Evolutionary conservation across 2,797 vertebrate species (phyloP), one percentile per base, ranked within the genome.

Genomic region (Myripristis jacobus): DNA sequence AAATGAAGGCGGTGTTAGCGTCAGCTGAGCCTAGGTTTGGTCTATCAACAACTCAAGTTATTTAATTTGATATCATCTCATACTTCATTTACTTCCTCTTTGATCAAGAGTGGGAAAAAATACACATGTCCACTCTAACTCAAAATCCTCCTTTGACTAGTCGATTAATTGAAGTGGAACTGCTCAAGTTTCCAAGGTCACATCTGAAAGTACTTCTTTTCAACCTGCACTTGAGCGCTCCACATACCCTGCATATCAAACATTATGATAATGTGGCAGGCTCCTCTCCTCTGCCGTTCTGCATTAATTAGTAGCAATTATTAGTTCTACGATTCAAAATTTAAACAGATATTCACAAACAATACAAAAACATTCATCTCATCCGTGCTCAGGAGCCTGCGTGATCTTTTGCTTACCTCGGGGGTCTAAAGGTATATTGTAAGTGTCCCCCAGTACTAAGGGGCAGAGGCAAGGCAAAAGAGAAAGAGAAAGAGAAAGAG

Each of bases 371-470:
- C 24, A 74, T 15, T 3, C 0, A 19, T 21, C 44, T 38, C 21
- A 41, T 29, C 10, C 46, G 43, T 10, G 43, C n/a, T 4, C 57
- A 1, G 53, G 73, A 53, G 64, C 70, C 77, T 43, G 21, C 60
- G 13, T 38, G n/a, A 61, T 29, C 70, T 74, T 16, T 41, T 83
- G 92, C 97, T 99, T 98, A 99, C 98, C 98, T 99, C 98, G 96
- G 94, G 95, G 97, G 94, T 99, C 97, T 97, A 99, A 97, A 93
- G 98, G 98, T 91, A 99, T 99, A 98, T 99, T 99, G 96, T 99
- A 99, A 96, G 98, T 99, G 96, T 99, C 96, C 95, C 98, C 98
- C 92, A 99, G 96, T 87, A 99, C 98, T 99, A 96, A 87, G 94
- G 92, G 93, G 91, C 93, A 94, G 89, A 95, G 90, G 95, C 92